phyloP scores from a whole-genome alignment of 2,797 vertebrate species.

The Ctenopoma multispine region DNA sequence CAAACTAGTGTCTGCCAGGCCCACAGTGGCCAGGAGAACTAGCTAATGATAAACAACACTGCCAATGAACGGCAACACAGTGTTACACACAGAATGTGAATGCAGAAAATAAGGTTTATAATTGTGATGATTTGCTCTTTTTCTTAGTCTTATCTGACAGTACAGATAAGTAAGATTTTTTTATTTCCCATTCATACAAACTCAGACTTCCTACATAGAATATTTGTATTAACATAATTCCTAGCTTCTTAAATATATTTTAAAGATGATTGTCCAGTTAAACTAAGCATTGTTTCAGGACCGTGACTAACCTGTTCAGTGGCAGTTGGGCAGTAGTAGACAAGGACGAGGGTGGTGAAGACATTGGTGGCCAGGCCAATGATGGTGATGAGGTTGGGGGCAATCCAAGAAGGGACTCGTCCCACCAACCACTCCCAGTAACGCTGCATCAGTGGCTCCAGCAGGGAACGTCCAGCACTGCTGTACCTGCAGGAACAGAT shows the following conservation, averaged over 20 bases:
- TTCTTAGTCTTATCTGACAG: too few species aligned
- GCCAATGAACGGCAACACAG: too few species aligned
- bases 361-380: slow-evolving; percentile 95
- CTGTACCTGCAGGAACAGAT: slow-evolving; percentile 88
- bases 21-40: background rate
- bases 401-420: slow-evolving; percentile 93
- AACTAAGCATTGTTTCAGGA: too few species aligned
- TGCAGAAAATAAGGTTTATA: background rate
- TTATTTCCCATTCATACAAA: too few species aligned
- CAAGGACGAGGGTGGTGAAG: slow-evolving; percentile 93
- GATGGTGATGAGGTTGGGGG: slow-evolving; percentile 97
- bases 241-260: too few species aligned
- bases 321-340: slow-evolving; percentile 96
- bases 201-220: too few species aligned
- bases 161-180: too few species aligned
- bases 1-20: background rate
- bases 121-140: too few species aligned
- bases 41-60: background rate
- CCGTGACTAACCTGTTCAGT: slow-evolving; percentile 90
- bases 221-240: too few species aligned
- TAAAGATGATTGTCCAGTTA: too few species aligned
- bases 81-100: background rate
- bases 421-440: slow-evolving; percentile 98
- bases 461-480: slow-evolving; percentile 92
- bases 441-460: slow-evolving; percentile 97